Evolutionary conservation across 2,888 invertebrate genomes (phyloP).

Genomic region (Pandemis heparana): DNA sequence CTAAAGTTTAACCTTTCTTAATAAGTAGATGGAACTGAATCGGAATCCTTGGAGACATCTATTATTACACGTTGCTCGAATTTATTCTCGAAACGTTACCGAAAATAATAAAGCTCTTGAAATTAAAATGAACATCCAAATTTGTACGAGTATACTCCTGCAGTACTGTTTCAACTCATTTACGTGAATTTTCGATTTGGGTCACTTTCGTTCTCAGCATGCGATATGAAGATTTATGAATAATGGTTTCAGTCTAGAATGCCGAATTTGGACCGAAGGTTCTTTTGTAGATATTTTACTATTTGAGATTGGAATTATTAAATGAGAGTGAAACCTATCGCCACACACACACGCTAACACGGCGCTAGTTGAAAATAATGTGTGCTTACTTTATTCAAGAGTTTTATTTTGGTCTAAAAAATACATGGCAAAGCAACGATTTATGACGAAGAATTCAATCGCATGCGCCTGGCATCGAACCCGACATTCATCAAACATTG

Average conservation of each 20-base stretch:
- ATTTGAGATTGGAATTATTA: too few relatives aligned
- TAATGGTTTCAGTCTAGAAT: too few relatives aligned
- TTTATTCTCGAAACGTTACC: neutral
- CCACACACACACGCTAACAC: too few relatives aligned
- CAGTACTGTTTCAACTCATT: too few relatives aligned
- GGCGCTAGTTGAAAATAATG: too few relatives aligned
- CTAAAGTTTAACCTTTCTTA: neutral
- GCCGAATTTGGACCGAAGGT: too few relatives aligned
- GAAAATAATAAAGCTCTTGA: neutral
- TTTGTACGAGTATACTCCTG: too few relatives aligned
- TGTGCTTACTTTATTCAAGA: neutral
- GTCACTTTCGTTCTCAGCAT: too few relatives aligned
- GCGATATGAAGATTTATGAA: too few relatives aligned
- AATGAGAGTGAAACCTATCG: too few relatives aligned
- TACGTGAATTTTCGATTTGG: too few relatives aligned
- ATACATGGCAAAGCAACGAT: neutral
- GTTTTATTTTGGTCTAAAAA: neutral
- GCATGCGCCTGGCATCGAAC: neutral
- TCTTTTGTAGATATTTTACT: too few relatives aligned
- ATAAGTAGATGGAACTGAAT: neutral
- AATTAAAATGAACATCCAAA: neutral
- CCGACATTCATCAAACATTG: slow-evolving; percentile 30
- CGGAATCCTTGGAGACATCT: neutral
- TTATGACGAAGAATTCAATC: neutral
- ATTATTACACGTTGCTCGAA: neutral